Evolutionary conservation across 2,113 vertebrate genomes (phyloP).

Genomic region (Cynocephalus volans): DNA sequence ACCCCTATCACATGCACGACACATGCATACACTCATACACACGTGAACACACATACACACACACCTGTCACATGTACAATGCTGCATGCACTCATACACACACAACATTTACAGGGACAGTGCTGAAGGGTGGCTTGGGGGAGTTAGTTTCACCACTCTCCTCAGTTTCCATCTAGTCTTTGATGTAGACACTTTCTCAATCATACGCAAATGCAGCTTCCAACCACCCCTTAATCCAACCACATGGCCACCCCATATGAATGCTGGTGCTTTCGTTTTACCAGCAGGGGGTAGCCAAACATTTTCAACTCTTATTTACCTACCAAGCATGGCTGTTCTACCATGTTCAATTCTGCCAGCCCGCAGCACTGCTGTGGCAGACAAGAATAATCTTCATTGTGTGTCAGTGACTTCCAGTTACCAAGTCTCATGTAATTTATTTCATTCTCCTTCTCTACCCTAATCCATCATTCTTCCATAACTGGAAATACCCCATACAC

Average conservation of each 20-base stretch:
- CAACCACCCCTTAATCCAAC: not conserved
- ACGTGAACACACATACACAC: too few species aligned
- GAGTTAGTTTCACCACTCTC: not conserved
- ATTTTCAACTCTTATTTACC: constrained; percentile 4
- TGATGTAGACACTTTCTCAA: not conserved
- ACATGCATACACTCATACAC: too few species aligned
- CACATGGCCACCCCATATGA: not conserved
- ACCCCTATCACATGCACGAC: not conserved
- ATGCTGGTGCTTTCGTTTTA: not conserved
- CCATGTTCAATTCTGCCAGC: not conserved
- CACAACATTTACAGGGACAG: not conserved
- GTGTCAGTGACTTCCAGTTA: not conserved
- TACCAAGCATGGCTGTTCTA: not conserved
- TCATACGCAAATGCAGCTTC: not conserved
- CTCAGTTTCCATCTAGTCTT: not conserved
- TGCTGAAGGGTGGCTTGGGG: not conserved
- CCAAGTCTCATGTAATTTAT: not conserved
- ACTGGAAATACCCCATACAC: not conserved
- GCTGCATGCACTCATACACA: too few species aligned
- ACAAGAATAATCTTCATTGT: not conserved
- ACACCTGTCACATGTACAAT: too few species aligned
- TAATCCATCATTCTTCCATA: not conserved
- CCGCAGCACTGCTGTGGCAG: not conserved
- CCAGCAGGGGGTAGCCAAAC: not conserved
- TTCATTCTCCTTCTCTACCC: not conserved